phyloP scores from a whole-genome alignment of 2,113 vertebrate genomes.

The Planiliza haematocheilus region DNA sequence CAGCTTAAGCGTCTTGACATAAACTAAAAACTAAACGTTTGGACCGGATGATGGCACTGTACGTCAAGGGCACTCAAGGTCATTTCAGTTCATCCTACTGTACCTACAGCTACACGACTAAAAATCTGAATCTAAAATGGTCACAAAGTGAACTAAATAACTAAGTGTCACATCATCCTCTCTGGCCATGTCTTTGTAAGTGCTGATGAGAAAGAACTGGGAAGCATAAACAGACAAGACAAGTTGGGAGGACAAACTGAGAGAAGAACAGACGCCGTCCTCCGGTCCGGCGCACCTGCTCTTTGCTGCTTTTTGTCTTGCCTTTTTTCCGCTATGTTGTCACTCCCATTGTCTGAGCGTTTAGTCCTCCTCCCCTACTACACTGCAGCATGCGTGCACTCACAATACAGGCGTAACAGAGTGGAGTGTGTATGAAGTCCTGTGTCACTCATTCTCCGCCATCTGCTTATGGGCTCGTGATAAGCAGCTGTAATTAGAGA shows the following conservation, averaged over 20 bases:
- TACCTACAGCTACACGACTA: no score
- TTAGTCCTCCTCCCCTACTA: slow-evolving; percentile 18
- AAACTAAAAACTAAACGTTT: no score
- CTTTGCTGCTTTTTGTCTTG: slow-evolving; percentile 28
- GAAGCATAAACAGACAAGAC: no score
- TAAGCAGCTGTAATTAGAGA: slow-evolving; percentile 73
- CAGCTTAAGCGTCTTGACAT: no score
- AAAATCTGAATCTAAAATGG: no score
- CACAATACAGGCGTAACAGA: slow-evolving; percentile 16
- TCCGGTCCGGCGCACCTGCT: slow-evolving; percentile 39
- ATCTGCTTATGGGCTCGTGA: slow-evolving; percentile 69
- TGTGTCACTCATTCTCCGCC: slow-evolving; percentile 64
- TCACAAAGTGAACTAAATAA: no score
- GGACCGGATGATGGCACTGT: no score
- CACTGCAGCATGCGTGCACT: background rate
- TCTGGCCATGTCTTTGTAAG: no score
- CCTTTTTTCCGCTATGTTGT: slow-evolving; percentile 33
- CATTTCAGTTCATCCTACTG: no score
- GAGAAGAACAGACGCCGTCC: background rate
- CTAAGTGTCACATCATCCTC: no score
- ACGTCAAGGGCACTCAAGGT: no score
- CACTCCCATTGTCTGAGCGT: slow-evolving; percentile 27
- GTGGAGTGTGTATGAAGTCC: slow-evolving; percentile 36
- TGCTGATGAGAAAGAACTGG: no score
- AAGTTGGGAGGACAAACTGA: slow-evolving; percentile 2